These are phyloP conservation scores for Rhamnusium bicolor DNA, from an alignment of 2,888 invertebrate genomes.

Conservation along the genomic window DNA sequence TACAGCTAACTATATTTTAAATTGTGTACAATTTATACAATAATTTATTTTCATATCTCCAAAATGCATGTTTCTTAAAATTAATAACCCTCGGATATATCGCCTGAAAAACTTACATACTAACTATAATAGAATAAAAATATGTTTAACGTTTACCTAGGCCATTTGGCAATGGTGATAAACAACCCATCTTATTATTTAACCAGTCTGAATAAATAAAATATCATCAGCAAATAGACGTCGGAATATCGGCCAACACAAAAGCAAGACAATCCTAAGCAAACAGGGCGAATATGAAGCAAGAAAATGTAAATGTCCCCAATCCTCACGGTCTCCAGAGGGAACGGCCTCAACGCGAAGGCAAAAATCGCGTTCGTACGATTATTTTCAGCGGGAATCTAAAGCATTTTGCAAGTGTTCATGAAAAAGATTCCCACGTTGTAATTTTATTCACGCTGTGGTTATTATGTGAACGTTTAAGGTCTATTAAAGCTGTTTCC, in stretches of 20 bases:
- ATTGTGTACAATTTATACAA: too few species aligned
- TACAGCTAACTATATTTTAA: too few species aligned
- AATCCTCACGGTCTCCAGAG: conserved; percentile 41
- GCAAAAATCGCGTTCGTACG: conserved; percentile 52
- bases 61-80: too few species aligned
- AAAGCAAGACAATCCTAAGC: conserved; percentile 51
- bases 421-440: conserved; percentile 57
- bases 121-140: too few species aligned
- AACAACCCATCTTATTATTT: conserved; percentile 24
- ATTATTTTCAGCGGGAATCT: conserved; percentile 48
- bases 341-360: conserved; percentile 44
- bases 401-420: conserved; percentile 49
- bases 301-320: conserved; percentile 55
- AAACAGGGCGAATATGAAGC: conserved; percentile 52
- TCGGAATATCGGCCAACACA: conserved; percentile 43
- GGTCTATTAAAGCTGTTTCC: conserved; percentile 51
- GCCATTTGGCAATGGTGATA: not conserved
- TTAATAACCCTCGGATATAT: too few species aligned
- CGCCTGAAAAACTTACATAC: too few species aligned
- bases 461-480: conserved; percentile 50
- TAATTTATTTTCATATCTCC: too few species aligned
- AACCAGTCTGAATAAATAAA: conserved; percentile 44
- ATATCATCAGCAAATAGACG: conserved; percentile 46
- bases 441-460: conserved; percentile 55
- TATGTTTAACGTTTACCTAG: too few species aligned